These are phyloP conservation scores for Oncorhynchus tshawytscha DNA, from an alignment of 2,113 vertebrate genomes.

Conservation along the genomic window DNA sequence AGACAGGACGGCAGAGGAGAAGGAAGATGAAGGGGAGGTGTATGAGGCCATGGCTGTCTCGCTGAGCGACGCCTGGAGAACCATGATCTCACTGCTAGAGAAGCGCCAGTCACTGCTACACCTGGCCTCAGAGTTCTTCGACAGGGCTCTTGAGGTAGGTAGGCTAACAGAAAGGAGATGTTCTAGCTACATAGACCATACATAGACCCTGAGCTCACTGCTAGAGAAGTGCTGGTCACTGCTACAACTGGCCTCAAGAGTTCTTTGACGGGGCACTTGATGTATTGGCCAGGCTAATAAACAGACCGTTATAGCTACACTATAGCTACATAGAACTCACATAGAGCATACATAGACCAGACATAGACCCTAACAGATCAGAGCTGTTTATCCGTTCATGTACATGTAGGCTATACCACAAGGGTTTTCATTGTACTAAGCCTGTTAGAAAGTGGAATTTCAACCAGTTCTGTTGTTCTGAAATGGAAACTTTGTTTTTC, in stretches of 20 bases:
- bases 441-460: background rate
- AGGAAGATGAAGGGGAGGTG: slow-evolving; percentile 68
- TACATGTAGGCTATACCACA: background rate
- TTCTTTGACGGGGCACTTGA: slow-evolving; percentile 82
- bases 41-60: slow-evolving; percentile 82
- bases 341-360: slow-evolving; percentile 76
- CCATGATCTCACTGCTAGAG: slow-evolving; percentile 78
- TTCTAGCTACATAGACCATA: slow-evolving; percentile 73
- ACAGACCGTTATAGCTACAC: background rate
- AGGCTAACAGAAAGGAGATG: slow-evolving; percentile 55
- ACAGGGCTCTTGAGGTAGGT: slow-evolving; percentile 79
- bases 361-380: slow-evolving; percentile 60
- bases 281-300: slow-evolving; percentile 60
- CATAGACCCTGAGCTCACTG: slow-evolving; percentile 73
- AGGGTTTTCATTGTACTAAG: background rate
- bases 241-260: slow-evolving; percentile 74
- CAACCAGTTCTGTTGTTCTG: background rate
- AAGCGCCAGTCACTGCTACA: slow-evolving; percentile 78
- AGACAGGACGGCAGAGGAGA: slow-evolving; percentile 76
- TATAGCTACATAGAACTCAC: background rate
- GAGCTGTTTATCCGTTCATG: background rate
- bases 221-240: slow-evolving; percentile 80
- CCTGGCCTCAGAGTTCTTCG: slow-evolving; percentile 81
- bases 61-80: slow-evolving; percentile 83
- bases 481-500: background rate